phyloP scores from a whole-genome alignment of 1,140 invertebrate species.

The Globodera rostochiensis region DNA sequence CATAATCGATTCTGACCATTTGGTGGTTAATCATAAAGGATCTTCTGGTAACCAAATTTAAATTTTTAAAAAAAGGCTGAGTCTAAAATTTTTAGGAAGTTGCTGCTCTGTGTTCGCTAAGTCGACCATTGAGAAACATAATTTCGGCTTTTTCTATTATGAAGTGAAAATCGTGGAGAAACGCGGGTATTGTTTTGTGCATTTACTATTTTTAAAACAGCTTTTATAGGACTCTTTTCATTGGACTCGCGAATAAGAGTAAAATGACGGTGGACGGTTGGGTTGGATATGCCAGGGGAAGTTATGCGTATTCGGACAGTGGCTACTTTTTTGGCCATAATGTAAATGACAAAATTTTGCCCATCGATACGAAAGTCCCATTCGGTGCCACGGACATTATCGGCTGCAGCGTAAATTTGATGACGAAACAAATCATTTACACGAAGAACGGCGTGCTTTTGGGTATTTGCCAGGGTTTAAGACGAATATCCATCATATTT shows the following conservation, averaged over 20 bases:
- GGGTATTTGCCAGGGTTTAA: too few species aligned
- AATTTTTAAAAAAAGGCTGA: too few species aligned
- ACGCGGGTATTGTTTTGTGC: too few species aligned
- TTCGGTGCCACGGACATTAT: neutral
- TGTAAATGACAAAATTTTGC: too few species aligned
- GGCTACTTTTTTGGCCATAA: neutral
- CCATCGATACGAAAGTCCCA: too few species aligned
- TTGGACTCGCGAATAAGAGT: neutral
- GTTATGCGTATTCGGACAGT: neutral
- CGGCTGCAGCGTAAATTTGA: neutral
- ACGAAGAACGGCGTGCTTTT: too few species aligned
- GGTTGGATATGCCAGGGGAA: neutral
- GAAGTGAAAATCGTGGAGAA: neutral
- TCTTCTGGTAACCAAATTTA: too few species aligned
- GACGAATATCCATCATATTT: too few species aligned
- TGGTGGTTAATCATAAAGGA: neutral
- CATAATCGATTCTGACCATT: neutral
- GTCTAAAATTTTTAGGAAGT: too few species aligned
- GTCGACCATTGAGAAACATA: neutral
- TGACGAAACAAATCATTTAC: neutral
- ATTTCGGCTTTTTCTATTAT: neutral
- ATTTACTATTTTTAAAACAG: too few species aligned
- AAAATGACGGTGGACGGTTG: neutral
- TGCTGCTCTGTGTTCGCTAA: neutral
- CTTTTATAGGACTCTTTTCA: neutral